Evolutionary conservation across 2,888 invertebrate genomes (phyloP).

Genomic region (Lydus trimaculatus): DNA sequence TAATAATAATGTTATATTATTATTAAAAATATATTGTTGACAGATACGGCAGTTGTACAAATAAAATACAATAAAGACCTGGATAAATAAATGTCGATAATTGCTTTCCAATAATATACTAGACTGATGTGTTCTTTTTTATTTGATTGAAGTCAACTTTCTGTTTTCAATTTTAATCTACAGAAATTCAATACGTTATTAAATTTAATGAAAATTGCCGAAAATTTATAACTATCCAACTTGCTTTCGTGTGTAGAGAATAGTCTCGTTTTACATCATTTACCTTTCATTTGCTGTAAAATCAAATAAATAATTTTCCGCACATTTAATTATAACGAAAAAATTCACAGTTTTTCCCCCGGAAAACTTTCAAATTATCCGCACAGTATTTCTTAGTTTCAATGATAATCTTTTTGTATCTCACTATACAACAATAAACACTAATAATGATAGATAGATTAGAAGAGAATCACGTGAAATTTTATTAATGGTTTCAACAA

Average conservation of each 20-base stretch:
- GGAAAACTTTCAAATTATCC: background rate
- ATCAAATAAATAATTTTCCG: slow-evolving; percentile 25
- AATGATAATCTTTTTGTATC: slow-evolving; percentile 9
- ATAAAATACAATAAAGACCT: slow-evolving; percentile 10
- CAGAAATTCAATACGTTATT: too few relatives aligned
- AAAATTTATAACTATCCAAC: background rate
- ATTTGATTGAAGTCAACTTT: too few relatives aligned
- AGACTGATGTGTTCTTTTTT: too few relatives aligned
- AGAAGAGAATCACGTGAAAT: slow-evolving; percentile 31
- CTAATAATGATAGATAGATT: background rate
- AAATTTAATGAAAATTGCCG: too few relatives aligned
- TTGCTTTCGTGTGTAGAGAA: background rate
- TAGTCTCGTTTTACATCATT: background rate
- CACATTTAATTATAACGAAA: slow-evolving; percentile 25
- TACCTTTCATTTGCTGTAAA: slow-evolving; percentile 27
- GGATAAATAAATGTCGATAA: background rate
- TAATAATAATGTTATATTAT: too few relatives aligned
- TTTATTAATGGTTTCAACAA: slow-evolving; percentile 36
- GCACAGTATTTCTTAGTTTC: background rate
- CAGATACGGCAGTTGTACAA: background rate
- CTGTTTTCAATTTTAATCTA: too few relatives aligned
- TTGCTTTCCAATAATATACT: slow-evolving; percentile 27
- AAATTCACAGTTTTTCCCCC: background rate
- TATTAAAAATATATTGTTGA: background rate
- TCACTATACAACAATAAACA: background rate